A percentile compares a stretch with the other conserved stretches of the same genome.
Conservation (phyloP, 2,113 vertebrate genomes). For the Serinus canaria region DNA sequence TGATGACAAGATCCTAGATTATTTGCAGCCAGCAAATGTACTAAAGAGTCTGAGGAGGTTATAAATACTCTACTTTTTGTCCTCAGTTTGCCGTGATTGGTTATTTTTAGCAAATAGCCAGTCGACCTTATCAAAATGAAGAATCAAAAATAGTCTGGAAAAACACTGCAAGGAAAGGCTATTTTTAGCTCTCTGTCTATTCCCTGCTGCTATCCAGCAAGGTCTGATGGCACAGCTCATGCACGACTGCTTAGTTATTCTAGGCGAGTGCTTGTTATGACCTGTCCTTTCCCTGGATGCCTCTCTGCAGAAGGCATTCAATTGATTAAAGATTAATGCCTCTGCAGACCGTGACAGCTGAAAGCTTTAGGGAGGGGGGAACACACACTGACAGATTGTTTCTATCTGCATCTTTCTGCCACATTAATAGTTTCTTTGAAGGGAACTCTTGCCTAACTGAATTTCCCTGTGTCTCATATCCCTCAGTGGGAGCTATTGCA, state of each 20-base stretch:
- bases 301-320: constrained; percentile 64
- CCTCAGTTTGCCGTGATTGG: constrained; percentile 77
- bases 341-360: constrained; percentile 67
- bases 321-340: constrained; percentile 81
- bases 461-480: background rate
- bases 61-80: constrained; percentile 79
- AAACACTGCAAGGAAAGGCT: constrained; percentile 73
- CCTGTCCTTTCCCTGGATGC: constrained; percentile 47
- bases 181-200: constrained; percentile 72
- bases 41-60: constrained; percentile 48
- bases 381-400: constrained; percentile 38
- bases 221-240: constrained; percentile 62
- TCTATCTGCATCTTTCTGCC: constrained; percentile 64
- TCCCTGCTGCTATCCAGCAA: constrained; percentile 65
- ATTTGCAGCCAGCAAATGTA: constrained; percentile 50
- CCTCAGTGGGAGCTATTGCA: background rate
- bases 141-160: constrained; percentile 83
- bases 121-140: constrained; percentile 84
- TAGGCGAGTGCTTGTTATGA: constrained; percentile 52
- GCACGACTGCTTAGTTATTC: constrained; percentile 64
- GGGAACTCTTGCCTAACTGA: background rate
- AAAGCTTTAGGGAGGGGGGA: constrained; percentile 33
- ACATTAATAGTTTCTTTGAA: background rate
- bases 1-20: constrained; percentile 19
- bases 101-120: constrained; percentile 86